Base-by-base conservation (phyloP, 2,113 vertebrate genomes). In the Pogona vitticeps region DNA sequence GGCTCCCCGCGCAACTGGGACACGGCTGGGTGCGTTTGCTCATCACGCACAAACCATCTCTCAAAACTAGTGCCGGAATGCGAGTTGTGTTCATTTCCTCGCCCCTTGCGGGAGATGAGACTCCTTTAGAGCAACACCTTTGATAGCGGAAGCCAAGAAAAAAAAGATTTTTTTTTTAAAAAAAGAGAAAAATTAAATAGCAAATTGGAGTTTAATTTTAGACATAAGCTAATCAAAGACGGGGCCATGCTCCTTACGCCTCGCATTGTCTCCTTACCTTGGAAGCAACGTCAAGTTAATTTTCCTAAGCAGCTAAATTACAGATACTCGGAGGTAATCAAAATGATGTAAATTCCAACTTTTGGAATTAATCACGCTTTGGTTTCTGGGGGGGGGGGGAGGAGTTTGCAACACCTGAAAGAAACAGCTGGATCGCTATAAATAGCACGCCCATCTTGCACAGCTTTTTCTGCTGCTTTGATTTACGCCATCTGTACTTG, bases 241-340 rank as follows among this genome's bases (percentile, higher is more conserved):
- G 61, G 42, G 86, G 85, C 84, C 86, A 73, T 82, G 88, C 89
- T 87, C 92, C 77, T 90, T 76, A 92, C 92, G 92, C 89, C 89
- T 90, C 91, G 89, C 91, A 58, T 95, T 95, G 95, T 96, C 94
- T 94, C 95, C 88, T 15, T 87, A 89, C 87, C 90, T 94, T 86
- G 73, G 89, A 86, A 91, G 91, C 93, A 93, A 91, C 90, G 76
- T 94, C 63, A 92, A 94, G 94, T 96, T 96, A 91, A 95, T 96
- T 96, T 96, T 91, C 93, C 93, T 95, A 95, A 94, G 94, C 92
- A 93, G 94, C 95, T 95, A 95, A 95, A 95, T 96, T 94, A 94
- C 88, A 95, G 92, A 95, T 91, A 92, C 94, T 95, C 92, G 91
- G 93, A 93, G 94, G 93, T 93, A 91, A 93, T 95, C 91, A 95